Evolutionary conservation across 1,140 invertebrate genomes (phyloP).

Genomic region (Camponotus vicinus): DNA sequence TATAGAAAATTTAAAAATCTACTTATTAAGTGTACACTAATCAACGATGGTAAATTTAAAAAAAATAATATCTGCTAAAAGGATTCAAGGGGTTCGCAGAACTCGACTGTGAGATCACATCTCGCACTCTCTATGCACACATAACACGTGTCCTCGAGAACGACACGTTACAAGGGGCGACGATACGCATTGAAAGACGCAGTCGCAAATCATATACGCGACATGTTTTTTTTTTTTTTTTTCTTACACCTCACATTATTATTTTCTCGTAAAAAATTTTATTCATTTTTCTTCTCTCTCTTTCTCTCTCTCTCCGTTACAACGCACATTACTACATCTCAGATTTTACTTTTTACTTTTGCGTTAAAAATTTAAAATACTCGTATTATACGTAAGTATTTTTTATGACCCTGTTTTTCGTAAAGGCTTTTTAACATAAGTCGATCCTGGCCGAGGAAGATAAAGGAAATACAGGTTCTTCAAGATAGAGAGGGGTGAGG

Average conservation of each 20-base stretch:
- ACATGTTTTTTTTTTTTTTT: slow-evolving; percentile 41
- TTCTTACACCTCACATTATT: slow-evolving; percentile 52
- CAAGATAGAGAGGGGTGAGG: slow-evolving; percentile 37
- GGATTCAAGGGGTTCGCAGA: neutral
- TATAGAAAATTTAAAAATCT: neutral
- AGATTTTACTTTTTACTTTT: slow-evolving; percentile 72
- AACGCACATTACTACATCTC: slow-evolving; percentile 56
- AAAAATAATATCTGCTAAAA: slow-evolving; percentile 13
- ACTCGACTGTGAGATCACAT: slow-evolving; percentile 42
- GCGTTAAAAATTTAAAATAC: slow-evolving; percentile 83
- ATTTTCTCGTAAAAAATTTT: slow-evolving; percentile 70
- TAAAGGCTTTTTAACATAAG: slow-evolving; percentile 85
- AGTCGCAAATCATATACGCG: slow-evolving; percentile 64
- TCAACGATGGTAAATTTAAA: neutral
- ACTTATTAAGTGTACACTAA: neutral
- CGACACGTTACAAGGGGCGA: slow-evolving; percentile 68
- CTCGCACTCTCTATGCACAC: slow-evolving; percentile 44
- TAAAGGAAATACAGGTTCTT: slow-evolving; percentile 61
- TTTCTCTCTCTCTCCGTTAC: slow-evolving; percentile 19
- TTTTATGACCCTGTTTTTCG: slow-evolving; percentile 84
- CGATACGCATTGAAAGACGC: slow-evolving; percentile 69
- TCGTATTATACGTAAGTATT: slow-evolving; percentile 84
- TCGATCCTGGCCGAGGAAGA: slow-evolving; percentile 79
- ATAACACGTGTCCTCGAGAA: slow-evolving; percentile 23
- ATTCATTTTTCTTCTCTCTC: slow-evolving; percentile 57